Base-by-base conservation (phyloP, 2,797 vertebrate genomes). In the Myotis planiceps region DNA sequence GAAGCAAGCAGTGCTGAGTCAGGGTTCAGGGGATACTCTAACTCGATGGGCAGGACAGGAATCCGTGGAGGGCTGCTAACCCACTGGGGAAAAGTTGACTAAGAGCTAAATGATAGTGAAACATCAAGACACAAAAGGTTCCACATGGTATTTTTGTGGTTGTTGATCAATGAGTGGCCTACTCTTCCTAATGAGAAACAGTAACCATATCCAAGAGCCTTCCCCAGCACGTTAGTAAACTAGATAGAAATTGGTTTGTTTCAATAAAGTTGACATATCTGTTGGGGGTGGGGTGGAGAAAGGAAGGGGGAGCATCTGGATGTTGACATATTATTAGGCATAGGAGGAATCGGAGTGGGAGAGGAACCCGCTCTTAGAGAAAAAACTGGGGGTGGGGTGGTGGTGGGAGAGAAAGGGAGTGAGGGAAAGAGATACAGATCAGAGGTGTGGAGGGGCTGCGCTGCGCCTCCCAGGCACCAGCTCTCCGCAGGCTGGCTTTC, bases 301-400 rank as follows among this genome's bases (percentile, higher is more conserved):
- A 89, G 75, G 69, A 90, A 96, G 51, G 58, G 66, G 81, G 75
- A 95, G 65, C 82, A 96, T n/a, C 74, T 91, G 90, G 47, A 69
- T 53, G 32, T 71, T 45, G 47, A 78, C 45, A 34, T 19, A 74
- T 29, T 65, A 68, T 23, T 25, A 76, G 53, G 49, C 32, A 80
- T 1, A 76, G 79, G 39, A 96, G 71, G 37, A 83, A 84, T 39
- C n/a, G 27, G 68, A 88, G 63, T 34, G 15, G 63, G 92, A 91
- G 42, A 90, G 29, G 93, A 66, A 78, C 53, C 55, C 7, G 27
- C 0, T 15, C 39, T 68, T 0, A 53, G 55, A 88, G 39, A 39
- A 69, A 60, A 53, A 96, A 27, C 51, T 65, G 34, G 0, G 6
- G 90, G 45, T 9, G 42, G 9, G 42, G 42, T 42, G 25, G 21